Base-by-base conservation (phyloP, 2,888 invertebrate species). In the Heliconius charithonia region DNA sequence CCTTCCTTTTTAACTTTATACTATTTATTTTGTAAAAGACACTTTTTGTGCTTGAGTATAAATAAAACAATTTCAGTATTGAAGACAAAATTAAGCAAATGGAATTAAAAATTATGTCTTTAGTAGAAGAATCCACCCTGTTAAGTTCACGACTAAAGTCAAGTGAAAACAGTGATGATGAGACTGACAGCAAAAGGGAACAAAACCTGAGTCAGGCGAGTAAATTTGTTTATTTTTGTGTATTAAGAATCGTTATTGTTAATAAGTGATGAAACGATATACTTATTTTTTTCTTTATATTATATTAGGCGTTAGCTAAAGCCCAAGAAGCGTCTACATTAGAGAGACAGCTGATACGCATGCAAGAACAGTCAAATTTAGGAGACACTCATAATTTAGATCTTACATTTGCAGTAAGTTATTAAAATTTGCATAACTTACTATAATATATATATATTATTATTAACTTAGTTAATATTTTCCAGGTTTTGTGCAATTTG, bases 321-420 rank as follows among this genome's bases (percentile, higher is more conserved):
- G 99, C 99, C 0, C 99, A 99, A 90, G 99, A 99, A 90, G 99
- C 99, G 0, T 98, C 99, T 1, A 96, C 98, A 13, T 96, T 99
- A 87, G 99, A 99, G 90, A 95, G 98, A 78, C 97, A 97, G 82
- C 93, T 99, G 73, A 98, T 98, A 82, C 96, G 98, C 78, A 96
- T 98, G 90, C 97, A 99, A 84, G 99, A 99, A 90, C 99, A 99
- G 89, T 97, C 97, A 41, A 97, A 97, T 75, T 96, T 98, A 82
- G 97, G 97, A 71, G 99, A 99, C 82, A 97, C 97, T 79, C 98
- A 98, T 88, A 99, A 99, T 90, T 96, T 99, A 85, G 99, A 99
- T 87, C 95, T 99, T 45, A 99, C 99, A 0, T 99, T 98, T 93
- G 97, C 98, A 81, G 99, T 98, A 95, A 94, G 94, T 90, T 81